phyloP scores from a whole-genome alignment of 1,140 invertebrate genomes.

The Lepeophtheirus salmonis region DNA sequence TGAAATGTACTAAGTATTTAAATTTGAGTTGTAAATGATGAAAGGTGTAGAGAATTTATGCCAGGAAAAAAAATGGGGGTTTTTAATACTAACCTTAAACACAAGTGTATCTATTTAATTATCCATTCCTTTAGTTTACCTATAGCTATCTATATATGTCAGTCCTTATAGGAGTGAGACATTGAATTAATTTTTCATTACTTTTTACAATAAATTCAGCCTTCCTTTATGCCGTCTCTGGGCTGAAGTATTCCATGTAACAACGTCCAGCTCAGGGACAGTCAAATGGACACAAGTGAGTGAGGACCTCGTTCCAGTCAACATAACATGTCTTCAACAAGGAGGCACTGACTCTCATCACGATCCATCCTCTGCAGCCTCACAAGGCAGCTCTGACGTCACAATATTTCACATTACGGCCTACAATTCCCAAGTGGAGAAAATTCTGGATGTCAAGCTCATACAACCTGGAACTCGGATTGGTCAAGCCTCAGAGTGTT shows the following conservation, averaged over 20 bases:
- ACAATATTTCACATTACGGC: constrained; percentile 85
- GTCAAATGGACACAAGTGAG: constrained; percentile 94
- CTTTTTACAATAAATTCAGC: not conserved
- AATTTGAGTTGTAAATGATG: too few species aligned
- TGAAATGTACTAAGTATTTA: too few species aligned
- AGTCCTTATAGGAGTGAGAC: too few species aligned
- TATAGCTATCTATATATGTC: too few species aligned
- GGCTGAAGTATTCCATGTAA: constrained; percentile 93
- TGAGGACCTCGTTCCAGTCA: constrained; percentile 89
- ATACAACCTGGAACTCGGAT: constrained; percentile 88
- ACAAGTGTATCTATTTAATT: too few species aligned
- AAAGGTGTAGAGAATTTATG: too few species aligned
- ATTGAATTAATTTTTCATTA: too few species aligned
- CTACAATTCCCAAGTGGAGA: constrained; percentile 93
- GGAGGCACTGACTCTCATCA: not conserved
- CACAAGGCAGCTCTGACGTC: constrained; percentile 56
- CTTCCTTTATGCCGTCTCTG: constrained; percentile 51
- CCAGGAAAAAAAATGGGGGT: too few species aligned
- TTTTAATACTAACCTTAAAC: too few species aligned
- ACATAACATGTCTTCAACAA: constrained; percentile 78
- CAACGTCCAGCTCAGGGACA: constrained; percentile 61
- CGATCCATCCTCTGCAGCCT: not conserved
- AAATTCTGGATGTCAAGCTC: constrained; percentile 87
- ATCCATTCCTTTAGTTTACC: too few species aligned
- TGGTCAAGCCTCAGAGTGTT: constrained; percentile 91